A percentile compares a stretch with the other conserved stretches of the same genome.
Conservation (phyloP, 1,140 invertebrate genomes). For the Lordiphosa clarofinis region DNA sequence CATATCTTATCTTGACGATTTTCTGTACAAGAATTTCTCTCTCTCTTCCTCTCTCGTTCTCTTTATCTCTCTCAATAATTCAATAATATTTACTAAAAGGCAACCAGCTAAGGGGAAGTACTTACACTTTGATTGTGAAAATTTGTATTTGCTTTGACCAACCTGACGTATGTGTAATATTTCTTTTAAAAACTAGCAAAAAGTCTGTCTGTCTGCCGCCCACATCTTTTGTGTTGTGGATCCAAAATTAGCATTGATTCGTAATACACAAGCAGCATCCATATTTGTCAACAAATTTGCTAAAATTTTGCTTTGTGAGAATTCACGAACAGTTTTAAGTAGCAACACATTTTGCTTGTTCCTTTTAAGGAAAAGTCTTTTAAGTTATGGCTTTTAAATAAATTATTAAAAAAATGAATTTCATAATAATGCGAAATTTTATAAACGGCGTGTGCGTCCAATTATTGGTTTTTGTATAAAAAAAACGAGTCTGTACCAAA, state of each 20-base stretch:
- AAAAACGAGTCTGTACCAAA: too few relatives aligned
- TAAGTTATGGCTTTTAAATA: too few relatives aligned
- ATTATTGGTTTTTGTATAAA: too few relatives aligned
- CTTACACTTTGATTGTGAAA: slow-evolving; percentile 5
- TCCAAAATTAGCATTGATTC: slow-evolving; percentile 73
- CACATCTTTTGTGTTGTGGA: slow-evolving; percentile 21
- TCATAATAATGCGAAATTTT: too few relatives aligned
- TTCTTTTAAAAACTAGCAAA: slow-evolving; percentile 31
- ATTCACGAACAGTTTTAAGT: too few relatives aligned
- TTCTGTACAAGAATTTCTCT: slow-evolving; percentile 6
- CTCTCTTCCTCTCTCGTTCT: neutral
- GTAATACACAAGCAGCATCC: slow-evolving; percentile 42
- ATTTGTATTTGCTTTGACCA: slow-evolving; percentile 32
- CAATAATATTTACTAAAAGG: slow-evolving; percentile 41
- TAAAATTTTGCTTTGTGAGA: too few relatives aligned
- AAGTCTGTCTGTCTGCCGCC: too few relatives aligned
- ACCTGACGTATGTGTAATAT: slow-evolving; percentile 40
- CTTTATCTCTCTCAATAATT: slow-evolving; percentile 2
- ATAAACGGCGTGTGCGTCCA: too few relatives aligned
- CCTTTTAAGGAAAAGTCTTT: slow-evolving; percentile 6
- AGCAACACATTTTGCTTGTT: neutral
- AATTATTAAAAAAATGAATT: too few relatives aligned
- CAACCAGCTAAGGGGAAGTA: neutral
- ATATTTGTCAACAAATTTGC: slow-evolving; percentile 44
- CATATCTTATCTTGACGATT: slow-evolving; percentile 52